Evolutionary conservation across 37 sponge, comb jelly and placozoan species (phyloP).

Genomic region (Haliclona indistincta): DNA sequence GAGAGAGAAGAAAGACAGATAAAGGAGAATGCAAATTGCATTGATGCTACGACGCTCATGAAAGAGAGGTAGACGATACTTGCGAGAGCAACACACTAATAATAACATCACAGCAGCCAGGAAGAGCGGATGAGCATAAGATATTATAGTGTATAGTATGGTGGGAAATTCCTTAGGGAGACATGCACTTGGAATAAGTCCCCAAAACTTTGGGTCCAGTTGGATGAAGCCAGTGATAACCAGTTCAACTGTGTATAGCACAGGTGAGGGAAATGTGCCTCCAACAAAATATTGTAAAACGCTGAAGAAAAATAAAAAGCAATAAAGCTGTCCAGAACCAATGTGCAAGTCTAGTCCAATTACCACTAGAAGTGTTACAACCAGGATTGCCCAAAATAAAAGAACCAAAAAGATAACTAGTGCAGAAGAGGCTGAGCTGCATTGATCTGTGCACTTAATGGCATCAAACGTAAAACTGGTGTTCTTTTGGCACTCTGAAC

Average conservation of each 20-base stretch:
- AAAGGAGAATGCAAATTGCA: constrained; percentile 33
- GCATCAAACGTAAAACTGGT: background rate
- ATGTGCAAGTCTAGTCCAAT: constrained; percentile 12
- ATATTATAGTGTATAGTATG: background rate
- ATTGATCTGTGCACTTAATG: background rate
- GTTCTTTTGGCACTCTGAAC: background rate
- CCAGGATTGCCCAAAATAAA: constrained; percentile 2
- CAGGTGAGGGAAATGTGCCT: background rate
- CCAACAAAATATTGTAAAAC: constrained; percentile 12
- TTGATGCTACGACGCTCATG: background rate
- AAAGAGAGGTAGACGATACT: background rate
- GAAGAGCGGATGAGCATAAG: constrained; percentile 21
- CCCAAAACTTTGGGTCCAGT: constrained; percentile 14
- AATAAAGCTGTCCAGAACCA: constrained; percentile 45
- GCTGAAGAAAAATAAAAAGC: constrained; percentile 52
- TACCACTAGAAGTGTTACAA: background rate
- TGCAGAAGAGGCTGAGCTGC: background rate
- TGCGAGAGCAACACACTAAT: background rate
- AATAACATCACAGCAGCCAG: background rate
- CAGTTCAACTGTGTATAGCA: background rate
- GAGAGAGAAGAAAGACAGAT: constrained; percentile 10
- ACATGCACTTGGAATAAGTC: constrained; percentile 12
- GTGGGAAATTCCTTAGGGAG: background rate
- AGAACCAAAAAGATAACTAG: background rate
- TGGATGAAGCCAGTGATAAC: constrained; percentile 18